A percentile compares a stretch with the other conserved stretches of the same genome.
phyloP scores from a whole-genome alignment of 2,797 vertebrate genomes.

The Phrynocephalus forsythii region DNA sequence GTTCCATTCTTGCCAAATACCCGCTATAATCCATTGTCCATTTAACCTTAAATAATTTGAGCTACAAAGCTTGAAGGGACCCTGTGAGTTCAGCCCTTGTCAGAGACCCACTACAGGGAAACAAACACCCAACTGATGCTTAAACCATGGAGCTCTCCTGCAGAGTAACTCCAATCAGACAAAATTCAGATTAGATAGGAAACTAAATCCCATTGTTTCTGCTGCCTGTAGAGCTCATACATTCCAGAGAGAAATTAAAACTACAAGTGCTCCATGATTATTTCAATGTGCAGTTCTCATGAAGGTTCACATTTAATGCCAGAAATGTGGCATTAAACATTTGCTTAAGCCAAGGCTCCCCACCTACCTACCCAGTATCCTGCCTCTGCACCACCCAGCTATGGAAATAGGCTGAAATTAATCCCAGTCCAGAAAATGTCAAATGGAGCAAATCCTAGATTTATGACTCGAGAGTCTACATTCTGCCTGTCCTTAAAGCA shows the following conservation, averaged over 20 bases:
- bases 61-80: too few species aligned
- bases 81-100: too few species aligned
- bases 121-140: too few species aligned
- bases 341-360: background rate
- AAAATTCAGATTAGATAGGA: background rate
- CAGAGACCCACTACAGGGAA: too few species aligned
- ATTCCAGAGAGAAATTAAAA: background rate
- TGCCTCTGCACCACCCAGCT: background rate
- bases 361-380: too few species aligned
- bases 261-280: background rate
- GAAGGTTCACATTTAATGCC: background rate
- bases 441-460: too few species aligned
- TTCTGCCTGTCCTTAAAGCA: too few species aligned
- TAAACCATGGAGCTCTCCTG: too few species aligned
- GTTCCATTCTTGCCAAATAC: background rate
- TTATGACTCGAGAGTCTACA: too few species aligned
- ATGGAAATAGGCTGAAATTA: background rate
- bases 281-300: background rate
- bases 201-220: background rate
- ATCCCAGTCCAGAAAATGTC: background rate
- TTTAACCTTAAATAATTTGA: too few species aligned
- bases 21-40: too few species aligned
- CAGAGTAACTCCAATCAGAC: background rate
- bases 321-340: background rate
- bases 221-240: background rate